Evolutionary conservation across 2,113 vertebrate genomes (phyloP), one percentile per base, ranked within the genome.

Genomic region (Sturnus vulgaris): DNA sequence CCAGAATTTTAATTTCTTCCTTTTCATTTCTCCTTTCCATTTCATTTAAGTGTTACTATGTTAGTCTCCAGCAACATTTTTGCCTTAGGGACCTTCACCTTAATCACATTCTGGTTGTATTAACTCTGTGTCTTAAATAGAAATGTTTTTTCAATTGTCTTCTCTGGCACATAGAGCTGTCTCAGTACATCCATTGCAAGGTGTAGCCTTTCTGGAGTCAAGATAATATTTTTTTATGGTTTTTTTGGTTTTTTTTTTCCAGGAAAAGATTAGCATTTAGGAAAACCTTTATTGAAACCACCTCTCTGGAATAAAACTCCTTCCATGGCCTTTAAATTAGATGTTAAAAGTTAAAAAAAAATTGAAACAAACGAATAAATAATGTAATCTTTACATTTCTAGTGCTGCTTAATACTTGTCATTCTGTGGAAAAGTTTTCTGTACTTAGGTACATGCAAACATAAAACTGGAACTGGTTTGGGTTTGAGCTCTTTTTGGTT

Each of bases 41-140:
- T 86, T 90, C 15, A 37, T 69, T 76, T 69, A 76, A 84, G 22
- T 69, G 50, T 81, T 82, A 15, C 47, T 37, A 7, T 61, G 37
- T 89, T 69, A 87, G 44, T 75, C 33, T 87, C 33, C 57, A 76
- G 46, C 24, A 95, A 61, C 21, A 53, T 59, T 87, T 84, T 66
- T 0, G 5, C 89, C 66, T 76, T n/a, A 85, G 59, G 81, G 30
- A 82, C 42, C 19, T 91, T 97, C 87, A 85, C 46, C 66, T 95
- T 85, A 92, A 92, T 72, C 78, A 50, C 50, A 87, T 91, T 92
- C 63, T 76, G 21, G 30, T 79, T 95, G 46, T n/a, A 82, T 72
- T 85, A 91, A 91, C 57, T 64, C 23, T 0, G 0, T 37, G 35
- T 65, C 63, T 82, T 87, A 87, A 89, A 89, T 14, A 76, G 80